A percentile compares a stretch with the other conserved stretches of the same genome.
Conservation (phyloP, 2,113 vertebrate species). For the Ariopsis seemanni region DNA sequence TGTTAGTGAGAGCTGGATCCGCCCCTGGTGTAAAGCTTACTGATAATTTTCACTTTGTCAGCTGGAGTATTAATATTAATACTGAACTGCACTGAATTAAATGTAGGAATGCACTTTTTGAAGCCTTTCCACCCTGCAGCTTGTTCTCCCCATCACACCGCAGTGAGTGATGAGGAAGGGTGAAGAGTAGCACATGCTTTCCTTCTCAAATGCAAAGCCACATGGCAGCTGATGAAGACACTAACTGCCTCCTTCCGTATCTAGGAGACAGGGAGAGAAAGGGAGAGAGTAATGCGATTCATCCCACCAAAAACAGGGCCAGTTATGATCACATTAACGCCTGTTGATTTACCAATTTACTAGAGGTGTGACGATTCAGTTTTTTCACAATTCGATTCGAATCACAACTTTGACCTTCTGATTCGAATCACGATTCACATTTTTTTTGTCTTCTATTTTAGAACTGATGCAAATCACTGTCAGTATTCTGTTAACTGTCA, state of each 20-base stretch:
- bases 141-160: neutral
- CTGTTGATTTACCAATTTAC: neutral
- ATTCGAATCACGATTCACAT: too few relatives aligned
- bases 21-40: neutral
- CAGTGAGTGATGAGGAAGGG: neutral
- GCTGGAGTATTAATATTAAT: neutral
- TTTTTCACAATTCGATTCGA: too few relatives aligned
- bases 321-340: neutral
- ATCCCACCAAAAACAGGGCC: neutral
- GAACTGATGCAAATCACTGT: too few relatives aligned
- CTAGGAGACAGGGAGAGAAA: neutral
- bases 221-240: conserved; percentile 2
- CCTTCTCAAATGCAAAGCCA: too few relatives aligned
- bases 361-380: too few relatives aligned
- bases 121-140: neutral
- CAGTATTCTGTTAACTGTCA: too few relatives aligned
- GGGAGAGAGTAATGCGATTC: neutral
- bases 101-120: neutral
- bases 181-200: neutral
- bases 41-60: neutral
- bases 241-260: neutral
- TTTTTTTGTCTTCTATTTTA: too few relatives aligned
- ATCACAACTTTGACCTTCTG: too few relatives aligned
- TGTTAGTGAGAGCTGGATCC: too few relatives aligned
- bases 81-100: neutral